Evolutionary conservation across 2,113 vertebrate species (phyloP).

Genomic region (Chunga burmeisteri): DNA sequence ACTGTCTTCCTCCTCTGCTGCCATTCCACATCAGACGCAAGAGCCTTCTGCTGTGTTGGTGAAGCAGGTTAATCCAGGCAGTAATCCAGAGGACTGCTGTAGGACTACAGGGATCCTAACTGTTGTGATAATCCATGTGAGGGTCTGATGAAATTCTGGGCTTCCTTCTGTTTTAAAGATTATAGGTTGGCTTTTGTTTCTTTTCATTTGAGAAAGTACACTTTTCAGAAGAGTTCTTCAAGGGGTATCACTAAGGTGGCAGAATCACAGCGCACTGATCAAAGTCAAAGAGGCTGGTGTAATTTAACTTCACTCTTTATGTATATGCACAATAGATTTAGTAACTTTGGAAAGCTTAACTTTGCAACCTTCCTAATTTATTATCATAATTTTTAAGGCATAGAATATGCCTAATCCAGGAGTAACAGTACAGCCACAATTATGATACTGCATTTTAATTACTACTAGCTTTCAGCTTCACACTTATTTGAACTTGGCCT

Average conservation of each 20-base stretch:
- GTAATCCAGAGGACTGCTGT: neutral
- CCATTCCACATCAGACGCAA: neutral
- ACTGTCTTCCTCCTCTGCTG: neutral
- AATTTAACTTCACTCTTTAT: neutral
- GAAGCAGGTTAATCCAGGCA: neutral
- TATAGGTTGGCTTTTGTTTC: neutral
- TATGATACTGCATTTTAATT: neutral
- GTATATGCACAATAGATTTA: neutral
- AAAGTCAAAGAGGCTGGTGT: neutral
- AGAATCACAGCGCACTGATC: neutral
- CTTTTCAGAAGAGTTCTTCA: neutral
- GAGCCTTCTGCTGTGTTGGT: neutral
- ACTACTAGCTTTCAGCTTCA: neutral
- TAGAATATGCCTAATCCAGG: neutral
- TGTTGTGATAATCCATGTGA: neutral
- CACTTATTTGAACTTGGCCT: neutral
- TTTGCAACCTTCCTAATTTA: neutral
- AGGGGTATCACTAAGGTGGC: neutral
- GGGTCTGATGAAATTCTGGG: neutral
- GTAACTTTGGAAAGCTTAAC: neutral
- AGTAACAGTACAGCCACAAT: neutral
- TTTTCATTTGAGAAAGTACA: neutral
- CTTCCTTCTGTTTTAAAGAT: neutral
- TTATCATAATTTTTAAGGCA: neutral
- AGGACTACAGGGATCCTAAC: neutral